phyloP scores from a whole-genome alignment of 2,113 vertebrate species.

The Tetrao urogallus region DNA sequence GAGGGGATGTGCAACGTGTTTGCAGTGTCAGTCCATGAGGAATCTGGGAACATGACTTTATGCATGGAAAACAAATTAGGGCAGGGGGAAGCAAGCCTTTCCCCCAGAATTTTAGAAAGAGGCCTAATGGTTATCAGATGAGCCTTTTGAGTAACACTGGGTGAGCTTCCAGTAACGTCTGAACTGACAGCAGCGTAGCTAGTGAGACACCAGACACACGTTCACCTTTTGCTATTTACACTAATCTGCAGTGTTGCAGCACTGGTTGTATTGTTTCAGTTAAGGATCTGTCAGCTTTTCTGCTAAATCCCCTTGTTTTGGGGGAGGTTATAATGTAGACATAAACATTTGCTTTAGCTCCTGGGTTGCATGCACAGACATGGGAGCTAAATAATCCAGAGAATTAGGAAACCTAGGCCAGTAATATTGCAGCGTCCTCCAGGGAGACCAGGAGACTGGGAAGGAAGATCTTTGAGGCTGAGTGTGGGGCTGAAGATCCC shows the following conservation, averaged over 20 bases:
- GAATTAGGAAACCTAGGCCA: slow-evolving; percentile 22
- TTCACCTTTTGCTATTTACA: slow-evolving; percentile 1
- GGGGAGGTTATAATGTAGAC: slow-evolving; percentile 56
- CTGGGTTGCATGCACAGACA: slow-evolving; percentile 28
- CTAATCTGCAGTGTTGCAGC: neutral
- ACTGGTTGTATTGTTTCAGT: slow-evolving; percentile 36
- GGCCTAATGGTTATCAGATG: slow-evolving; percentile 12
- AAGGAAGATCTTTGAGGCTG: neutral
- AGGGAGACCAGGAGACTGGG: neutral
- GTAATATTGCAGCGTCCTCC: neutral
- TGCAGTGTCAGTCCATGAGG: neutral
- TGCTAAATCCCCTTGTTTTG: slow-evolving; percentile 68
- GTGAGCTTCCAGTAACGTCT: neutral
- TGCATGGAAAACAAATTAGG: slow-evolving; percentile 35
- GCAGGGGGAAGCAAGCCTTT: neutral
- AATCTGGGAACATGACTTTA: slow-evolving; percentile 4
- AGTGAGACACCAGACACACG: slow-evolving; percentile 14
- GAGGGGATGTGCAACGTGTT: slow-evolving; percentile 27
- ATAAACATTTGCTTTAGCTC: slow-evolving; percentile 71
- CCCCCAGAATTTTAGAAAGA: neutral
- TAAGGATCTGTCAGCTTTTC: slow-evolving; percentile 53
- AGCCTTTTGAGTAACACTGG: neutral
- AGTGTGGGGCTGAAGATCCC: neutral
- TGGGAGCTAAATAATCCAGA: slow-evolving; percentile 53
- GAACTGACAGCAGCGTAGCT: neutral